Evolutionary conservation across 2,888 invertebrate genomes (phyloP), one percentile per base, ranked within the genome.

Genomic region (Epinotia nisella): DNA sequence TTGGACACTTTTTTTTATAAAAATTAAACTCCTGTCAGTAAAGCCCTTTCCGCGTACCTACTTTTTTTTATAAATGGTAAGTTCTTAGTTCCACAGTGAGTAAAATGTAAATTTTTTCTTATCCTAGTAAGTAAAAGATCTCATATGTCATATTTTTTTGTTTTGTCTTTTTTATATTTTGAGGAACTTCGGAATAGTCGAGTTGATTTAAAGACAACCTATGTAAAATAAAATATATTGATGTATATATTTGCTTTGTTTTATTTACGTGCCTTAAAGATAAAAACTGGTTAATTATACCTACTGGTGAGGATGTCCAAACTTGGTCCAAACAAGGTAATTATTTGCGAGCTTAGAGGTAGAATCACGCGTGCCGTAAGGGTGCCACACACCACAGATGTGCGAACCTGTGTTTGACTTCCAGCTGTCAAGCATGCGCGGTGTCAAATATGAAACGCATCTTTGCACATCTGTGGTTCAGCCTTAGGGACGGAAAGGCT

Each of bases 181-280:
- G 93, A 93, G 88, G 90, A 93, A 91, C 91, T 90, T 90, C 89
- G 89, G 90, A 90, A 88, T 89, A 92, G 92, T 92, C 90, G 92
- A 92, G 91, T 93, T 91, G 93, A 92, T 92, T 92, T 92, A 92
- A 93, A 93, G 93, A 93, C 93, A 93, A 93, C 92, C 90, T 92
- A 90, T 93, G 93, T 93, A 93, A 93, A 93, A 92, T 93, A 93
- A 92, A 93, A 91, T 92, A 93, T 93, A 93, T 93, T 92, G 93
- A 93, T 93, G 93, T 93, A 93, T 91, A 92, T 92, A 92, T 77
- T 76, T 79, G 75, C 77, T 79, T 84, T 81, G 87, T 92, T 90
- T 90, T 80, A 89, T 88, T 90, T 75, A 21, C 24, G 17, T 19
- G 17, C 17, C 49, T 58, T 29, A 1, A n/a, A n/a, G n/a, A n/a